Base-by-base conservation (phyloP, 2,797 vertebrate genomes). In the Cryptoprocta ferox region DNA sequence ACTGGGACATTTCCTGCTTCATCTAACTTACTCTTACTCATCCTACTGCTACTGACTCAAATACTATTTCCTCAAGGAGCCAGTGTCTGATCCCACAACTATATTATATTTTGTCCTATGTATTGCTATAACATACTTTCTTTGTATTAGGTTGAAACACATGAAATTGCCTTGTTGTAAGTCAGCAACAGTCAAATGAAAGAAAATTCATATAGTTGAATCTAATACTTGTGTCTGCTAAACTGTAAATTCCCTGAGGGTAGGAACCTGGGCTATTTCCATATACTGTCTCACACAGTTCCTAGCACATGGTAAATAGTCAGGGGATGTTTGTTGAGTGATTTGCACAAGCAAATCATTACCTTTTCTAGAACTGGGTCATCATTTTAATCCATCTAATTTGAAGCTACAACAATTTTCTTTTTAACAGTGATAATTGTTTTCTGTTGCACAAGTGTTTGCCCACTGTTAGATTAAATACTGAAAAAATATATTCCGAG, bases 111-210 rank as follows among this genome's bases (percentile, higher is more conserved):
- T 79, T 53, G 70, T 92, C 42, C 13, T 66, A 3, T 32, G 37
- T 32, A 32, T 53, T 82, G 50, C 66, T 88, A 2, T 87, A 53
- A 93, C 9, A 61, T 28, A 45, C 32, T 96, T 91, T 48, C 66
- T 82, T 91, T 97, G 45, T 66, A 59, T 81, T 93, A 81, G 32
- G n/a, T 73, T 78, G 82, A 94, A 94, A 63, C n/a, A 73, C 16
- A 35, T 91, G 61, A 94, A 96, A 93, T 76, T 48, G 26, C 50
- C 78, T 91, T 83, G 71, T 76, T 66, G 10, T 76, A 91, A 82
- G 70, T 78, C 50, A 84, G 15, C 35, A 95, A 92, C 14, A 56
- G 42, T 76, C 50, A 91, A 91, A 95, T 91, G 91, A 94, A 91
- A 97, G 71, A 70, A 92, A 94, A 85, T 35, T 88, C 28, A 45